Evolutionary conservation across 2,888 invertebrate genomes (phyloP), one percentile per base, ranked within the genome.

Genomic region (Coleophora flavipennella): DNA sequence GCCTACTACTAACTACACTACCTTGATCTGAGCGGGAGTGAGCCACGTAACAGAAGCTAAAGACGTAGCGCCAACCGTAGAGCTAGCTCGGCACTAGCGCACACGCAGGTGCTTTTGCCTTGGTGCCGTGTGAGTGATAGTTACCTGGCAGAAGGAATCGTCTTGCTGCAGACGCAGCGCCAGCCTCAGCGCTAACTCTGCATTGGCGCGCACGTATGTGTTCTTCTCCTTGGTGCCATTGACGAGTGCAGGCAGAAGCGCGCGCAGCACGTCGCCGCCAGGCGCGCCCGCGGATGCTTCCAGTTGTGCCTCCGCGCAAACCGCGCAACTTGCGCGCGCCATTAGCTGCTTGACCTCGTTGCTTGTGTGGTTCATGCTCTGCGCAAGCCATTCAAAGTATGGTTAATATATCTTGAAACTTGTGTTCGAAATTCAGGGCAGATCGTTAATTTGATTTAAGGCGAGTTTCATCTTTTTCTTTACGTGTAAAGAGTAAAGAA

Each of bases 201-300:
- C 94, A 80, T 95, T 95, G 31, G 95, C 92, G 73, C 95, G 93
- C 32, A 99, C 98, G 66, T 95, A 93, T 35, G 95, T 91, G 81
- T 98, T 98, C 85, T 97, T 98, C 84, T 99, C 99, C 85, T 98
- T 98, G 43, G 97, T 97, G 48, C 99, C 99, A 84, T 97, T 99
- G 38, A 99, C 97, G 54, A 99, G 86, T 80, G 95, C 94, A 0
- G 98, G 97, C 50, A 98, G 86, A 48, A 95, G 79, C 37, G 91
- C 83, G 65, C 91, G 93, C 49, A 94, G 85, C 50, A 95, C 78
- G 53, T 93, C 93, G 0, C 88, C 83, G 27, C 89, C 61, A 13
- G 41, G 34, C 25, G 49, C 48, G 42, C 40, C 36, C 8, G 40
- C 44, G 44, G 27, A 13, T 42, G 48, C 42, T 42, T 40, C 45